A percentile compares a stretch with the other conserved stretches of the same genome.
Evolutionary conservation across 2,113 vertebrate species (phyloP).

Genomic region (Lanius collurio): DNA sequence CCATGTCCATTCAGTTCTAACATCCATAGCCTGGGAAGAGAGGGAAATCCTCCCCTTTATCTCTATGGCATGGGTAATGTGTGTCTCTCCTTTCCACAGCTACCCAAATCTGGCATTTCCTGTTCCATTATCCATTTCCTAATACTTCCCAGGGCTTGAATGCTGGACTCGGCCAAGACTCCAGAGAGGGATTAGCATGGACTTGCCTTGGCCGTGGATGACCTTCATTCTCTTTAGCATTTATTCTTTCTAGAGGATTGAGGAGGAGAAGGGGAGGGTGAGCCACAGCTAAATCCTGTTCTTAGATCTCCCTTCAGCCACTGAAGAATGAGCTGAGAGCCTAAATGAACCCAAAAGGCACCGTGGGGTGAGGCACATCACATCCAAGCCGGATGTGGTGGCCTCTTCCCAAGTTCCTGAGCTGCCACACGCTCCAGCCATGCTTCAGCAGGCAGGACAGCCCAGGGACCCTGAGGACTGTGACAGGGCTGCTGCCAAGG

Average conservation of each 20-base stretch:
- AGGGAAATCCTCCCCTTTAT: not conserved
- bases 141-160: not conserved
- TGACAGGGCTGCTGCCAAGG: not conserved
- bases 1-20: not conserved
- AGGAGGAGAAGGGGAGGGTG: not conserved
- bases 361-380: not conserved
- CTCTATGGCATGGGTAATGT: not conserved
- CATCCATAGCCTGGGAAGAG: not conserved
- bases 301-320: not conserved
- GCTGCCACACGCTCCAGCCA: not conserved
- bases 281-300: not conserved
- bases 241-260: not conserved
- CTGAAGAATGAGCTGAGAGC: not conserved
- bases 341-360: slow-evolving; percentile 15
- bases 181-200: not conserved
- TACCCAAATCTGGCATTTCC: not conserved
- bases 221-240: not conserved
- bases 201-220: not conserved
- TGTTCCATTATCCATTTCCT: not conserved
- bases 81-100: not conserved
- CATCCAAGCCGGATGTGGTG: not conserved
- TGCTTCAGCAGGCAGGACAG: not conserved
- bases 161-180: not conserved
- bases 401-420: slow-evolving; percentile 39
- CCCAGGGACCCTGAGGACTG: not conserved